Base-by-base conservation (phyloP, 2,888 invertebrate genomes). In the Aleiodes testaceus region DNA sequence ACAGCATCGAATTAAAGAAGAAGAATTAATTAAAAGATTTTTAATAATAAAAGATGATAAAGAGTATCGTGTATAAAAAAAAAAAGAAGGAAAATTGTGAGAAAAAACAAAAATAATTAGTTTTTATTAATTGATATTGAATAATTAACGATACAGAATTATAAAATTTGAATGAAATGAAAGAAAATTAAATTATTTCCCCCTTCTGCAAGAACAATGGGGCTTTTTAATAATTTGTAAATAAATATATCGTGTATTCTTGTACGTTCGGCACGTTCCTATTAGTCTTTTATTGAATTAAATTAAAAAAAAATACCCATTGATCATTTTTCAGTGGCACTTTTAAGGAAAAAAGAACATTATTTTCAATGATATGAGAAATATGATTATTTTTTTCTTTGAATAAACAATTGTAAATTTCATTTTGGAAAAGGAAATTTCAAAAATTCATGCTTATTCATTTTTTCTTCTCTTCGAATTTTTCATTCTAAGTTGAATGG, bases 161-260 rank as follows among this genome's bases (percentile, higher is more conserved):
- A 45, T 45, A 66, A 26, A 14, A 69, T 71, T 67, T 66, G 55
- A 66, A 74, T 66, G 52, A 70, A 66, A 66, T 74, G 59, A 72
- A 64, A 73, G 72, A 71, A 68, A 74, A 66, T 70, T 68, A 66
- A 53, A 61, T 66, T 47, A 49, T 74, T 69, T 42, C 67, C 42
- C 42, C 66, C 70, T 71, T 73, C 68, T 65, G 22, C 63, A 69
- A 68, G 55, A 71, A 72, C 49, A 52, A 66, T 69, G 70, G 61
- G 61, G 50, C 42, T 22, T 50, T 20, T 44, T 20, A 69, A 45
- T 76, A 77, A 78, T 81, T 79, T 82, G 82, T 82, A 83, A 75
- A 82, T 82, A 80, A 77, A 80, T 73, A 61, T 79, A 79, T 79
- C 76, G 79, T 75, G 73, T 82, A 82, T 82, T 83, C 82, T 83